phyloP scores from a whole-genome alignment of 2,888 invertebrate genomes.

The Cenopis cana region DNA sequence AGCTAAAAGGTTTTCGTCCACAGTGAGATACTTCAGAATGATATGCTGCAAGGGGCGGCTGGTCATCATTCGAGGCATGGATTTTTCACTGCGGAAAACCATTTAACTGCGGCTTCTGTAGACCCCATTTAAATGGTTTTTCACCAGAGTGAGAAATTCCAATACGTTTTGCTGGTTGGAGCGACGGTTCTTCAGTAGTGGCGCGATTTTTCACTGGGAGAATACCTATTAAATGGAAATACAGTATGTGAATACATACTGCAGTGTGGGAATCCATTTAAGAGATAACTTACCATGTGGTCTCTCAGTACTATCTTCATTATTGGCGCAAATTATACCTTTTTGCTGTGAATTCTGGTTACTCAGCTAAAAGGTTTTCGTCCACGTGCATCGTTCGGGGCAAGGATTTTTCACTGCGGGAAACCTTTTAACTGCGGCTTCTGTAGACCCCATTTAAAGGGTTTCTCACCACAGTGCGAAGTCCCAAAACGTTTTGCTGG shows the following conservation, averaged over 20 bases:
- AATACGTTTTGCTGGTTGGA: too few species aligned
- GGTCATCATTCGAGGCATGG: neutral
- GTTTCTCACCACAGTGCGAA: neutral
- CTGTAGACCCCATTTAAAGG: neutral
- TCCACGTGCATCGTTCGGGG: neutral
- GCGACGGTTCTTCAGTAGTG: too few species aligned
- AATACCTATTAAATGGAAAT: too few species aligned
- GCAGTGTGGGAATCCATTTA: too few species aligned
- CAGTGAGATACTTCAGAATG: neutral
- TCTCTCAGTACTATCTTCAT: neutral
- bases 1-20: neutral
- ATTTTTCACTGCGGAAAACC: neutral
- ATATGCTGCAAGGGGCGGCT: neutral
- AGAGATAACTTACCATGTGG: slow-evolving; percentile 11
- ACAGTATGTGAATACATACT: too few species aligned
- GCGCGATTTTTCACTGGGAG: too few species aligned
- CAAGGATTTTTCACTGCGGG: neutral
- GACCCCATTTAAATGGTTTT: neutral
- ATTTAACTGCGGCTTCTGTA: neutral
- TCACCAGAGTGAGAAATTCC: neutral
- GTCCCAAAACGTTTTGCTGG: neutral
- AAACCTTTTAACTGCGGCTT: neutral
- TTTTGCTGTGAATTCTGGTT: neutral
- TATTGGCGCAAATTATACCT: neutral
- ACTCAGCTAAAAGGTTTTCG: neutral